A percentile compares a stretch with the other conserved stretches of the same genome.
Evolutionary conservation across 2,888 invertebrate genomes (phyloP).

Genomic region (Drosophila pegasa): DNA sequence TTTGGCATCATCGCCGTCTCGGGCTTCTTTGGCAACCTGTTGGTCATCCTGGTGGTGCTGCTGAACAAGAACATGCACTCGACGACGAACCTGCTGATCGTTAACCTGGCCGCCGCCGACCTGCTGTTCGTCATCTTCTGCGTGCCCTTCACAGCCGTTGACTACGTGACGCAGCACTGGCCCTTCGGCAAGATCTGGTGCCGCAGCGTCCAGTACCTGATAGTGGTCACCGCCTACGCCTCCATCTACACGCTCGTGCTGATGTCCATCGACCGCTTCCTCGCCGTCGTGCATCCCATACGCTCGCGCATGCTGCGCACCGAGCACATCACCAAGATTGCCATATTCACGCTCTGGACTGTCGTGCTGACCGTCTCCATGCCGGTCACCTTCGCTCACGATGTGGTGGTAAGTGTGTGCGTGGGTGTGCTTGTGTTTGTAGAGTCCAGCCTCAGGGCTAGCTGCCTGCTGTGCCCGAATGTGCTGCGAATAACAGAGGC

Average conservation of each 20-base stretch:
- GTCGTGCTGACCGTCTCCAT: constrained; percentile 90
- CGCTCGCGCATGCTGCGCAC: constrained; percentile 93
- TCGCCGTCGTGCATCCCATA: constrained; percentile 97
- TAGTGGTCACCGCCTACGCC: constrained; percentile 95
- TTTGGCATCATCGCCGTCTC: constrained; percentile 94
- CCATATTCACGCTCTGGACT: constrained; percentile 92
- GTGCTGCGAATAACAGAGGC: constrained; percentile 73
- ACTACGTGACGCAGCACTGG: constrained; percentile 94
- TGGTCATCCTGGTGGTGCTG: constrained; percentile 94
- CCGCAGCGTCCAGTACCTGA: constrained; percentile 94
- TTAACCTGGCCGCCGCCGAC: constrained; percentile 95
- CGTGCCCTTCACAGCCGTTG: constrained; percentile 96
- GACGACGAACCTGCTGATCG: constrained; percentile 96
- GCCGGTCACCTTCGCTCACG: constrained; percentile 91
- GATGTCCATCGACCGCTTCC: constrained; percentile 95
- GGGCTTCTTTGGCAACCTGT: constrained; percentile 93
- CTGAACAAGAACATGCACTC: constrained; percentile 96
- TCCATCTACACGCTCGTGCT: constrained; percentile 96
- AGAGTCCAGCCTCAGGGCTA: constrained; percentile 6
- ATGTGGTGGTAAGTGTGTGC: constrained; percentile 86
- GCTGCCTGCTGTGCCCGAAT: constrained; percentile 69
- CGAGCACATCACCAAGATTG: constrained; percentile 91
- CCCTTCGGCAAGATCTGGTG: constrained; percentile 96
- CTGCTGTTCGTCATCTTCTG: constrained; percentile 95
- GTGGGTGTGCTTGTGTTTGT: not conserved